Evolutionary conservation across 2,888 invertebrate species (phyloP).

Genomic region (Eudasyphora cyanicolor): DNA sequence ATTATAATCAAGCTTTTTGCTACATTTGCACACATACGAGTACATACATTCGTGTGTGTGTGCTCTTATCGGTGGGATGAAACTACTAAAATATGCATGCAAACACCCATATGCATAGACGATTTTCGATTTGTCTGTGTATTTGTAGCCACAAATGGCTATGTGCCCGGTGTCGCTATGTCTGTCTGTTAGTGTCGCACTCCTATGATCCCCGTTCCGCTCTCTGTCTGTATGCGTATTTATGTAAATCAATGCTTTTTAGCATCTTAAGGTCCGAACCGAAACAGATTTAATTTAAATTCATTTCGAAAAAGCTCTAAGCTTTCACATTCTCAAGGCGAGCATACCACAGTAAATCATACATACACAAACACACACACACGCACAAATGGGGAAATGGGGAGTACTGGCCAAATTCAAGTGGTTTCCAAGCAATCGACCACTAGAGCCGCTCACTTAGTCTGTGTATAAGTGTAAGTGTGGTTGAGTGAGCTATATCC

Average conservation of each 20-base stretch:
- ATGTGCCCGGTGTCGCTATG: no score
- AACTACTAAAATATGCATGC: constrained; percentile 17
- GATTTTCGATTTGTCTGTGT: constrained; percentile 5
- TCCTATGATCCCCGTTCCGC: neutral
- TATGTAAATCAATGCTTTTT: constrained; percentile 47
- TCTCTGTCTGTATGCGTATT: neutral
- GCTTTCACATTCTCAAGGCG: neutral
- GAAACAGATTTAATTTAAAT: constrained; percentile 58
- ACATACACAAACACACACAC: no score
- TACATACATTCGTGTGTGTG: neutral
- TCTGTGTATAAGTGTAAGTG: neutral
- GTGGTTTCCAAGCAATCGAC: constrained; percentile 48
- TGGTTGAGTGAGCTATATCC: neutral
- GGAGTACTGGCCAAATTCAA: neutral
- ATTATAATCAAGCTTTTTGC: neutral
- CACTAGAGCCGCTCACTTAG: constrained; percentile 19
- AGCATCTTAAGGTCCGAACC: constrained; percentile 35
- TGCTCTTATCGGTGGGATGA: neutral
- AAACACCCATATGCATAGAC: constrained; percentile 23
- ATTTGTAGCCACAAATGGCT: no score
- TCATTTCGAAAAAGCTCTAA: constrained; percentile 41
- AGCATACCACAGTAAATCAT: neutral
- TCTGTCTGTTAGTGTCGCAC: neutral
- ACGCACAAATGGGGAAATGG: neutral
- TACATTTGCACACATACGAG: neutral